Evolutionary conservation across 2,888 invertebrate genomes (phyloP).

Genomic region (Lapara coniferarum): DNA sequence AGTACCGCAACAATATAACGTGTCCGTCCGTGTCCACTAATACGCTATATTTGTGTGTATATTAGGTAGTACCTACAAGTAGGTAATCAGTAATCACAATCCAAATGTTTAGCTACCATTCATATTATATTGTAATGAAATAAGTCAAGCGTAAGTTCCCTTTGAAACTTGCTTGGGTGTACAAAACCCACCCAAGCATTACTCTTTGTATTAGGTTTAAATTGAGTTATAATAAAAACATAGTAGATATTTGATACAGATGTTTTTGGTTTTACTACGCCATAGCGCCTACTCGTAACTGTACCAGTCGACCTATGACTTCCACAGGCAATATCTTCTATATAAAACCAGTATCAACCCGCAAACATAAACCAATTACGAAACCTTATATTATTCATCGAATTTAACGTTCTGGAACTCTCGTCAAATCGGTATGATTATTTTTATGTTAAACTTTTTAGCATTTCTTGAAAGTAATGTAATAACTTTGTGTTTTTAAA

Average conservation of each 20-base stretch:
- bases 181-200: constrained; percentile 2
- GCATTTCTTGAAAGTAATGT: neutral
- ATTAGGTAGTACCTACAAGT: neutral
- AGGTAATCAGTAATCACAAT: neutral
- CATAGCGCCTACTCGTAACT: constrained; percentile 25
- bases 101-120: neutral
- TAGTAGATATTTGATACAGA: neutral
- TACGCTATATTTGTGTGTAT: neutral
- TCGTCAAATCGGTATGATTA: neutral
- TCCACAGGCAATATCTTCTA: constrained; percentile 26
- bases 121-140: neutral
- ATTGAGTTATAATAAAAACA: constrained; percentile 5
- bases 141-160: neutral
- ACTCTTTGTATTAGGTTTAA: constrained; percentile 1
- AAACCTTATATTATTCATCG: constrained; percentile 16
- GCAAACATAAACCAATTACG: constrained; percentile 22
- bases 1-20: constrained; percentile 2
- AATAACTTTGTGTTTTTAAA: neutral
- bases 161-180: neutral
- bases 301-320: constrained; percentile 46
- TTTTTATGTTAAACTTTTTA: constrained; percentile 17
- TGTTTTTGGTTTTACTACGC: constrained; percentile 31
- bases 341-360: constrained; percentile 18
- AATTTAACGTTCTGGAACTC: constrained; percentile 5
- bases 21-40: neutral